Evolutionary conservation across 2,888 invertebrate species (phyloP).

Genomic region (Argynnis bischoffii): DNA sequence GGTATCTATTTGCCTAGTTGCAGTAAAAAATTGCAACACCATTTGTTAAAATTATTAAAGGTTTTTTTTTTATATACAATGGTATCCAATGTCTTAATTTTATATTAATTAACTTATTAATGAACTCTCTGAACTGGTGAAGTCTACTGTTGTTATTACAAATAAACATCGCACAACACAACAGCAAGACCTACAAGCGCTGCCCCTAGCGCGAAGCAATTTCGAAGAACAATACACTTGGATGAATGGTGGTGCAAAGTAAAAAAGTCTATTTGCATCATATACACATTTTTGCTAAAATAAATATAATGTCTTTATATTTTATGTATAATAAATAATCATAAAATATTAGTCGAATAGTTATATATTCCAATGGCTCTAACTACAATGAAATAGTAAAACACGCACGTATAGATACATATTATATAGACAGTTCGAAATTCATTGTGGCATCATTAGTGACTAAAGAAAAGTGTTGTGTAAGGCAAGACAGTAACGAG

Average conservation of each 20-base stretch:
- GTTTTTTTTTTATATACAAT: too few relatives aligned
- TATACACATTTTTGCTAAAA: conserved; percentile 67
- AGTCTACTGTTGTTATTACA: conserved; percentile 36
- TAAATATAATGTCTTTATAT: conserved; percentile 36
- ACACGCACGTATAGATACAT: not conserved
- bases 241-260: conserved; percentile 74
- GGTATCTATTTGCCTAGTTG: conserved; percentile 58
- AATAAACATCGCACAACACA: conserved; percentile 46
- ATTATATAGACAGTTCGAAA: conserved; percentile 21
- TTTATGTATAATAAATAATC: conserved; percentile 2
- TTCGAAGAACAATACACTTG: conserved; percentile 77
- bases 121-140: conserved; percentile 29
- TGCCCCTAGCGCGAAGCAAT: conserved; percentile 74
- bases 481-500: conserved; percentile 78
- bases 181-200: conserved; percentile 64
- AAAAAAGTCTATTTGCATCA: conserved; percentile 76
- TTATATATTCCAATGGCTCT: too few relatives aligned
- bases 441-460: conserved; percentile 65
- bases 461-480: conserved; percentile 57
- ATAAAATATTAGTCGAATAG: not conserved
- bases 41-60: not conserved
- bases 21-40: conserved; percentile 43
- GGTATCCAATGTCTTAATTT: not conserved
- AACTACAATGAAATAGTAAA: too few relatives aligned
- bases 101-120: conserved; percentile 22